Base-by-base conservation (phyloP, 2,888 invertebrate species). In the Noctua comes region DNA sequence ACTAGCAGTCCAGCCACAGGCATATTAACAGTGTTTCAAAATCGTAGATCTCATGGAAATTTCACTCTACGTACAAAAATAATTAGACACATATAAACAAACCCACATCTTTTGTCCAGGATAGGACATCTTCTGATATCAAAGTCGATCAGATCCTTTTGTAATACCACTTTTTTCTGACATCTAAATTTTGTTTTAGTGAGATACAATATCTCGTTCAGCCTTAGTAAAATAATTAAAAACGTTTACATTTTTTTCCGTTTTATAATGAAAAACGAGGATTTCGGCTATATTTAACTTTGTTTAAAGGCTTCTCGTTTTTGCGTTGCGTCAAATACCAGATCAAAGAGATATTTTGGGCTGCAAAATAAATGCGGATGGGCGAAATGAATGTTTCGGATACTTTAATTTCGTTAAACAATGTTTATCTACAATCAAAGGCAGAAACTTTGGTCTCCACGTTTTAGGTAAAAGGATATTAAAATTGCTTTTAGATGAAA, bases 281-380 rank as follows among this genome's bases (percentile, higher is more conserved):
- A 71, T 59, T 73, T 76, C 27, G 31, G 46, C 40, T 75, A 74
- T 73, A 85, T 75, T 79, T 75, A 85, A 82, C 66, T 75, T 75
- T 65, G 48, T 73, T 54, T 68, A 80, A 83, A 78, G 62, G 65
- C 31, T 77, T 74, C 51, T 31, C 43, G n/a, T 59, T 76, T 80
- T 86, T 72, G 16, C 71, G 7, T 57, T 76, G 65, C 77, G 65
- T 74, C 69, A 79, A 86, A 81, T 77, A 84, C 62, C n/a, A 76
- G 84, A 86, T 86, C 87, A 86, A 86, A 86, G 87, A 84, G 78
- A 82, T 84, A 82, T 82, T 86, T 86, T 68, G 11, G 74, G 71
- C 64, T 72, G 54, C 57, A 76, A 71, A 80, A 80, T 73, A 84
- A 86, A 81, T 77, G 74, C 72, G 79, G 73, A 81, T 74, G 46